Percentiles rank a stretch among this genome's conserved stretches.
Evolutionary conservation across 1,140 invertebrate genomes (phyloP).

Genomic region (Orius laevigatus): DNA sequence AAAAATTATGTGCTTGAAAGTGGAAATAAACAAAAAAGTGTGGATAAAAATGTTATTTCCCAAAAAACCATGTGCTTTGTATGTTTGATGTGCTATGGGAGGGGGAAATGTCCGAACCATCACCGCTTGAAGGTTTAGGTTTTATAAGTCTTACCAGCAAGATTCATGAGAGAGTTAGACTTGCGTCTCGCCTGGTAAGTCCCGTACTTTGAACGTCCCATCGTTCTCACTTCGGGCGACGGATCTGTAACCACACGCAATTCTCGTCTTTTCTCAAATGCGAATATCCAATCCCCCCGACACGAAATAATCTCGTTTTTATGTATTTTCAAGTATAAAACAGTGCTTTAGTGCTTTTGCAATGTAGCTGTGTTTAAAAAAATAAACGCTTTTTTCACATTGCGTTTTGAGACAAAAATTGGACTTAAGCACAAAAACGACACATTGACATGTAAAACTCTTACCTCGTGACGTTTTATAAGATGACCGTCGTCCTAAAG

Average conservation of each 20-base stretch:
- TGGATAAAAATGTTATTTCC: too few relatives aligned
- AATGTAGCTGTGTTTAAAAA: neutral
- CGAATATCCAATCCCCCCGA: neutral
- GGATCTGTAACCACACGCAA: constrained; percentile 34
- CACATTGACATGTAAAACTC: constrained; percentile 24
- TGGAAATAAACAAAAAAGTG: too few relatives aligned
- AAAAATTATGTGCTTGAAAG: too few relatives aligned
- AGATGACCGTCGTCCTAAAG: constrained; percentile 59
- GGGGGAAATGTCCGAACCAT: too few relatives aligned
- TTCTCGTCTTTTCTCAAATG: neutral
- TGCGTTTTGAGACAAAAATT: neutral
- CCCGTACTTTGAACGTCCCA: constrained; percentile 59
- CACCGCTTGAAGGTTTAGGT: too few relatives aligned
- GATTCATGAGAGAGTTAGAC: constrained; percentile 84
- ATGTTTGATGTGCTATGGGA: too few relatives aligned
- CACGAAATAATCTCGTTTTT: neutral
- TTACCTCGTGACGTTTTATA: constrained; percentile 72
- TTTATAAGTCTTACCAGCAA: constrained; percentile 60
- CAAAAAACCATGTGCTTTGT: too few relatives aligned
- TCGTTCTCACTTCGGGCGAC: constrained; percentile 27
- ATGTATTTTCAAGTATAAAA: too few relatives aligned
- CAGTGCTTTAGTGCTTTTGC: too few relatives aligned
- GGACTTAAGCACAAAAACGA: neutral
- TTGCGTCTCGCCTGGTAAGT: constrained; percentile 61
- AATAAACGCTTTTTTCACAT: neutral